Conservation (phyloP, 2,113 vertebrate species). For the Pristiophorus japonicus region DNA sequence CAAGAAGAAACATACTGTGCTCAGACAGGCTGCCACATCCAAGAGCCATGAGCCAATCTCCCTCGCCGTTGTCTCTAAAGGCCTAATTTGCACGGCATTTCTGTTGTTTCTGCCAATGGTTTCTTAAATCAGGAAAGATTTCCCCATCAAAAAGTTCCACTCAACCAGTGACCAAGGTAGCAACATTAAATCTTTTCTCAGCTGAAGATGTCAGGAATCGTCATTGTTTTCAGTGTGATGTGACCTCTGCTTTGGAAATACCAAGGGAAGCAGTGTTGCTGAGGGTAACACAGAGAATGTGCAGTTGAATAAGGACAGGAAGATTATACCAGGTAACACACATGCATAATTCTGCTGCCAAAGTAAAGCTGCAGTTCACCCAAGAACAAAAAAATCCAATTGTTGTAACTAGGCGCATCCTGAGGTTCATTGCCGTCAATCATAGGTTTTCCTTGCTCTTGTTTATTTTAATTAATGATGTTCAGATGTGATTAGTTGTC, state of each 20-base stretch:
- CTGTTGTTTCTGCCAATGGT: neutral
- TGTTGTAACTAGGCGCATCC: neutral
- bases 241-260: neutral
- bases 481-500: neutral
- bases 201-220: neutral
- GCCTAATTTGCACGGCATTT: neutral
- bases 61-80: neutral
- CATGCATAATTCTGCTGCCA: neutral
- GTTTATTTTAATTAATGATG: neutral
- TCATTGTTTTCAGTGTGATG: neutral
- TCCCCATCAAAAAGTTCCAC: neutral
- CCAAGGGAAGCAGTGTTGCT: neutral
- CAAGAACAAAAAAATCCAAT: neutral
- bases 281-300: neutral
- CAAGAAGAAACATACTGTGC: conserved; percentile 23
- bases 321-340: neutral
- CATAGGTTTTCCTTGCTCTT: neutral
- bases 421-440: neutral
- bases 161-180: neutral
- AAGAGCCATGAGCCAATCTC: neutral
- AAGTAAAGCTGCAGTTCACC: neutral
- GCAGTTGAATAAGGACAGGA: neutral
- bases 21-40: conserved; percentile 13
- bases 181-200: neutral
- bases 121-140: neutral